Percentiles rank a stretch among this genome's conserved stretches.
Evolutionary conservation across 2,888 invertebrate genomes (phyloP).

Genomic region (Desoria tigrina): DNA sequence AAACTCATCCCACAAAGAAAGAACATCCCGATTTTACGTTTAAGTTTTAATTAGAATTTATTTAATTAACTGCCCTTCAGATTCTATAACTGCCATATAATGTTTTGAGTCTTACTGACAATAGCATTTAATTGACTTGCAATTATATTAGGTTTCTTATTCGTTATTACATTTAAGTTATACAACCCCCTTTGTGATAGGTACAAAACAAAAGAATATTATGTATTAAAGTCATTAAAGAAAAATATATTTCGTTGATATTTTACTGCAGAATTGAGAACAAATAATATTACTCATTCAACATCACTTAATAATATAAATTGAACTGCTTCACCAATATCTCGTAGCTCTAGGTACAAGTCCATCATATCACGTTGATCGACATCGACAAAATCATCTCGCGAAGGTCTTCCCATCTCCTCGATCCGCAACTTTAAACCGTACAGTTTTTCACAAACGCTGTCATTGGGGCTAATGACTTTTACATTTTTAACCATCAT

Average conservation of each 20-base stretch:
- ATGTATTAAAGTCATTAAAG: too few species aligned
- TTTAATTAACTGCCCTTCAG: not conserved
- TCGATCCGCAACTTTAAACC: slow-evolving; percentile 25
- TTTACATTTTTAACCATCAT: slow-evolving; percentile 18
- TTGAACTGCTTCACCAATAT: slow-evolving; percentile 38
- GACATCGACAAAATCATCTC: slow-evolving; percentile 1
- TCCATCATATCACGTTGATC: slow-evolving; percentile 30
- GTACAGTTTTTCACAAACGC: slow-evolving; percentile 31
- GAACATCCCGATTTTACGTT: slow-evolving; percentile 45
- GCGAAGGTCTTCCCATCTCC: slow-evolving; percentile 3
- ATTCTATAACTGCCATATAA: slow-evolving; percentile 11
- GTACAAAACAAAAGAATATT: too few species aligned
- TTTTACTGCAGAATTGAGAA: too few species aligned
- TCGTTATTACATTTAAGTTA: too few species aligned
- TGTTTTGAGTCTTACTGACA: slow-evolving; percentile 13
- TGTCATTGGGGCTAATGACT: slow-evolving; percentile 25
- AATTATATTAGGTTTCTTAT: slow-evolving; percentile 1
- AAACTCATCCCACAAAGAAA: too few species aligned
- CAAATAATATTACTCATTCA: too few species aligned
- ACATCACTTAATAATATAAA: slow-evolving; percentile 23
- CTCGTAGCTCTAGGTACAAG: slow-evolving; percentile 38
- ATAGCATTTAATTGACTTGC: slow-evolving; percentile 6
- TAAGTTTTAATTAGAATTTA: slow-evolving; percentile 3
- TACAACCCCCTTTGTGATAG: too few species aligned
- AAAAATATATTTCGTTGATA: too few species aligned